Conservation (phyloP, 2,888 invertebrate genomes). For the Drosophila quinaria region DNA sequence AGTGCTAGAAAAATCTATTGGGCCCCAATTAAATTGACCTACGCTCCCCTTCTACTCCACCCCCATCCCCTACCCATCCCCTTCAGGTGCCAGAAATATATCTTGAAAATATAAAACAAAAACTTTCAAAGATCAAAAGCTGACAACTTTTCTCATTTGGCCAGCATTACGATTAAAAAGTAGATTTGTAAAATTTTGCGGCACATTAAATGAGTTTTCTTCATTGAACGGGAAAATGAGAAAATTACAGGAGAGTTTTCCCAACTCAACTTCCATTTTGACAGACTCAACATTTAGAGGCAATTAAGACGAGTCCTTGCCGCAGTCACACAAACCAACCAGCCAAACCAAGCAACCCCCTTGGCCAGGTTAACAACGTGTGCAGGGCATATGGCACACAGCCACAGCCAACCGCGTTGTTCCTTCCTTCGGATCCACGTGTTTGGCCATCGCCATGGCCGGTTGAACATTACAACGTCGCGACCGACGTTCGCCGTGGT, state of each 20-base stretch:
- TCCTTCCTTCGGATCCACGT: constrained; percentile 45
- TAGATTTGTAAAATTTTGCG: constrained; percentile 19
- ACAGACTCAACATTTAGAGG: constrained; percentile 63
- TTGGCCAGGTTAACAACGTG: constrained; percentile 27
- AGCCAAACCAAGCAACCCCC: constrained; percentile 25
- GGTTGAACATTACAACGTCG: constrained; percentile 63
- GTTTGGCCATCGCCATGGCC: constrained; percentile 55
- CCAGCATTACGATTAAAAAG: constrained; percentile 14
- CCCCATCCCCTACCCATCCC: background rate
- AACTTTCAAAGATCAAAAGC: constrained; percentile 74
- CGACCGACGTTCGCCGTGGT: constrained; percentile 11
- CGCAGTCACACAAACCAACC: constrained; percentile 21
- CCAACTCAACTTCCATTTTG: constrained; percentile 24
- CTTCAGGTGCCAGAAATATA: constrained; percentile 36
- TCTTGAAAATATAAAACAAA: constrained; percentile 1
- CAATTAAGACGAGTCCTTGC: constrained; percentile 67
- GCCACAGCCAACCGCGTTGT: constrained; percentile 33
- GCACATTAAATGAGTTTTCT: constrained; percentile 66
- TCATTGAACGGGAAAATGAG: constrained; percentile 80
- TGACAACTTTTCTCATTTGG: constrained; percentile 73
- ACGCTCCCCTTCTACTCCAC: background rate
- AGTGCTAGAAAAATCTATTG: constrained; percentile 59
- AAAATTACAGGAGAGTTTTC: constrained; percentile 62
- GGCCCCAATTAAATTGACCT: constrained; percentile 15
- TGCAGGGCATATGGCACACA: constrained; percentile 31